These are phyloP conservation scores for Lagocephalus sceleratus DNA, from an alignment of 2,797 vertebrate genomes.

Conservation along the genomic window DNA sequence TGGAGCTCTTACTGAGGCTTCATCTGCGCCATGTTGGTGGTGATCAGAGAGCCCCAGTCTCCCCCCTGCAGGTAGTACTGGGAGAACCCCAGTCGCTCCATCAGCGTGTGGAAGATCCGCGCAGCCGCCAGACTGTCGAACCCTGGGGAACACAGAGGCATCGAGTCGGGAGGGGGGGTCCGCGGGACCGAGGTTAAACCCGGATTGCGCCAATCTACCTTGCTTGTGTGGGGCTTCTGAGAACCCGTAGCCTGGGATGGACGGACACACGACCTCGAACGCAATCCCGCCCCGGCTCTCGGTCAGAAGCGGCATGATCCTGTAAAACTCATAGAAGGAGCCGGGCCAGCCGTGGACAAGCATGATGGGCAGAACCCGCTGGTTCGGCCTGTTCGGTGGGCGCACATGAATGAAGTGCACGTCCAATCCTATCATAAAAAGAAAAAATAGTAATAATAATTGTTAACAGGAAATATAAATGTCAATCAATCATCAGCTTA, in stretches of 20 bases:
- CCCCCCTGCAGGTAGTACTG: conserved; percentile 87
- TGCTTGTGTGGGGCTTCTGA: conserved; percentile 84
- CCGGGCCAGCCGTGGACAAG: conserved; percentile 90
- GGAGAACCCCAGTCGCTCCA: conserved; percentile 87
- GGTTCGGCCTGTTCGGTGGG: conserved; percentile 62
- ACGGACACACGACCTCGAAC: conserved; percentile 89
- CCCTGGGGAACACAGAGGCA: conserved; percentile 57
- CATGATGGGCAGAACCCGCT: conserved; percentile 77
- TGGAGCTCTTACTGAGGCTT: conserved; percentile 80
- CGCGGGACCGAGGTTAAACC: no score
- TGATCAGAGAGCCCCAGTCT: conserved; percentile 84
- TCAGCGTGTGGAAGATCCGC: conserved; percentile 85
- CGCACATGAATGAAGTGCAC: conserved; percentile 86
- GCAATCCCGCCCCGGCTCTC: conserved; percentile 58
- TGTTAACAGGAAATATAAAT: not conserved
- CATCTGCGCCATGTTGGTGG: conserved; percentile 86
- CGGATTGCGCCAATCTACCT: conserved; percentile 60
- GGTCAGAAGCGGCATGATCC: conserved; percentile 83
- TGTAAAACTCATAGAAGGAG: conserved; percentile 90
- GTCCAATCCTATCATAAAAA: conserved; percentile 74
- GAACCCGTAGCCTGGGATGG: conserved; percentile 88
- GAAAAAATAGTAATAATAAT: not conserved
- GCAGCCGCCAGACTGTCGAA: conserved; percentile 78
- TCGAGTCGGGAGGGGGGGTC: no score
- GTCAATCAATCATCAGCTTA: not conserved